A percentile compares a stretch with the other conserved stretches of the same genome.
These are phyloP conservation scores for Tetramorium alpestre DNA, from an alignment of 1,140 invertebrate species.

Conservation along the genomic window DNA sequence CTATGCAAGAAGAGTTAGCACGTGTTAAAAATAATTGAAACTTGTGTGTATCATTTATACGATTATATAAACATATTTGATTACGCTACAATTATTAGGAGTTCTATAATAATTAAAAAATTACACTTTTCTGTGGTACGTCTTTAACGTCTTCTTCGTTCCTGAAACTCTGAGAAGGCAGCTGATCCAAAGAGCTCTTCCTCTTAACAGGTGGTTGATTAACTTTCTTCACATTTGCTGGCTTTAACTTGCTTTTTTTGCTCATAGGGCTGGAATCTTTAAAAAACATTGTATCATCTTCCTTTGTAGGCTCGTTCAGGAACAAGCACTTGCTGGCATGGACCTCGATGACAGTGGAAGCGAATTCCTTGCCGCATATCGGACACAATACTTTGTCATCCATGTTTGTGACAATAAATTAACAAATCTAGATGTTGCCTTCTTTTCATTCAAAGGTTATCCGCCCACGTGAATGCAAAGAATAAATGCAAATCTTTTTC, in stretches of 20 bases:
- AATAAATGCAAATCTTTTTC: not conserved
- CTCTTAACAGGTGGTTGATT: slow-evolving; percentile 18
- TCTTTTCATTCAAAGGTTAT: not conserved
- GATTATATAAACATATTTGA: not conserved
- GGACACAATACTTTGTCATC: slow-evolving; percentile 84
- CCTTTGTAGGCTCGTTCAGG: slow-evolving; percentile 85
- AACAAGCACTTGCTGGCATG: slow-evolving; percentile 90
- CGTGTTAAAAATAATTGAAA: not conserved
- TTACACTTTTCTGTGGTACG: slow-evolving; percentile 41
- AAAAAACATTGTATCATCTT: slow-evolving; percentile 11
- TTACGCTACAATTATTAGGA: not conserved
- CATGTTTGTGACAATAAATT: slow-evolving; percentile 47
- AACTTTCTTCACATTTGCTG: not conserved
- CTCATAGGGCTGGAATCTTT: slow-evolving; percentile 53
- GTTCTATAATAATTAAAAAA: not conserved
- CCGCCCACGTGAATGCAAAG: not conserved
- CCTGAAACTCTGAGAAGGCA: not conserved
- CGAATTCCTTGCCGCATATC: slow-evolving; percentile 86
- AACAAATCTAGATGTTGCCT: not conserved
- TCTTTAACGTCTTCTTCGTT: not conserved
- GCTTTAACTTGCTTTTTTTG: slow-evolving; percentile 51
- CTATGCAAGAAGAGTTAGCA: not conserved
- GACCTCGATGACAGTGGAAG: slow-evolving; percentile 86
- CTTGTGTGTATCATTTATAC: not conserved
- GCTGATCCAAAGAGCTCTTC: slow-evolving; percentile 32